Percentiles rank a stretch among this genome's conserved stretches.
Conservation (phyloP, 2,888 invertebrate genomes). For the Drosophila meridionalis region DNA sequence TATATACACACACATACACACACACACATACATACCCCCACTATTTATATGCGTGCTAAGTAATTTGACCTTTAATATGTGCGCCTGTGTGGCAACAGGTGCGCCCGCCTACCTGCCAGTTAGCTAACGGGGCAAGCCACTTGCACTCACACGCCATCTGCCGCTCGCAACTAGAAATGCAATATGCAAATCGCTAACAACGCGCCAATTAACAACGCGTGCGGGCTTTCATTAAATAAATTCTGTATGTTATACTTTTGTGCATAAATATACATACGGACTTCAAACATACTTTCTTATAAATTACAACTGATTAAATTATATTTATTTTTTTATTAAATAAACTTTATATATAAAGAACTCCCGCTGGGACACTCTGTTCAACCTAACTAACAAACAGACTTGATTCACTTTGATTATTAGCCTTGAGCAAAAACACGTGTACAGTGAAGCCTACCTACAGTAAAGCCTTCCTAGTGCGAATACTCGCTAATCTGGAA, state of each 20-base stretch:
- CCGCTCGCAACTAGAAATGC: constrained; percentile 15
- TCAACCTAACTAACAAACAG: not conserved
- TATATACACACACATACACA: not conserved
- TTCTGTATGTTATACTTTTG: not conserved
- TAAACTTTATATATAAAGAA: not conserved
- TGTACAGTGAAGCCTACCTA: not conserved
- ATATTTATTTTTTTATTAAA: not conserved
- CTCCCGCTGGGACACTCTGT: not conserved
- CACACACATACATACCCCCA: too few relatives aligned
- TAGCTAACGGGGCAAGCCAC: not conserved
- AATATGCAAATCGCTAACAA: constrained; percentile 28
- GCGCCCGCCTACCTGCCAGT: constrained; percentile 29
- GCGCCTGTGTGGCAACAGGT: constrained; percentile 63
- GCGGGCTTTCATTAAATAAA: constrained; percentile 6
- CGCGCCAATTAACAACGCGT: constrained; percentile 23
- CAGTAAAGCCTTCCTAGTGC: not conserved
- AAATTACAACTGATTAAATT: too few relatives aligned
- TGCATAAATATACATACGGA: not conserved
- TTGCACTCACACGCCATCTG: constrained; percentile 1
- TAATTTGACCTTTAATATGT: constrained; percentile 61
- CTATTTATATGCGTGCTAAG: constrained; percentile 21
- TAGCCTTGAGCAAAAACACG: not conserved
- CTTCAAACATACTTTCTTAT: too few relatives aligned
- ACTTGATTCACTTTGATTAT: not conserved
- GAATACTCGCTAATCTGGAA: not conserved